These are phyloP conservation scores for Calephelis perditalis DNA, from an alignment of 2,888 invertebrate genomes.

Conservation along the genomic window DNA sequence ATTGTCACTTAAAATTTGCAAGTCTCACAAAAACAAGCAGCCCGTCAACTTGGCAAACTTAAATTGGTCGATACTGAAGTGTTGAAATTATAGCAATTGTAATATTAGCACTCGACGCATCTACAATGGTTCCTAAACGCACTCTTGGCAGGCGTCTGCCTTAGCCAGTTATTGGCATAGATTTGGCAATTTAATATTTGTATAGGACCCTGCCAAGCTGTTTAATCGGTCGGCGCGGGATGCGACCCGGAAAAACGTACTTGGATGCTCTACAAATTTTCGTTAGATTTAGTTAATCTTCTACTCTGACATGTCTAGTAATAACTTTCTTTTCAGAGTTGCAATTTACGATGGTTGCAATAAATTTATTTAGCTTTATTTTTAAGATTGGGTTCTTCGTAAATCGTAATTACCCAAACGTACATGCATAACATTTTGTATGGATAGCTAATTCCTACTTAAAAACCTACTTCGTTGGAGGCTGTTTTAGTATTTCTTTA, in stretches of 20 bases:
- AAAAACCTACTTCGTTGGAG: no score
- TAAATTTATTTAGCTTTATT: conserved; percentile 29
- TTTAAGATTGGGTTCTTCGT: no score
- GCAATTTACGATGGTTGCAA: conserved; percentile 28
- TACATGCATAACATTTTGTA: no score
- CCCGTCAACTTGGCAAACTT: conserved; percentile 5
- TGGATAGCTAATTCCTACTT: no score
- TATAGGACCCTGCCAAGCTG: conserved; percentile 62
- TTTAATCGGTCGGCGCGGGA: conserved; percentile 46
- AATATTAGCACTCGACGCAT: conserved; percentile 13
- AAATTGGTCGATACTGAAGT: conserved; percentile 10
- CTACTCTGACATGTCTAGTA: conserved; percentile 2
- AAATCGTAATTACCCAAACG: no score
- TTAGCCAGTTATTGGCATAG: conserved; percentile 63
- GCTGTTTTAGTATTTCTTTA: no score
- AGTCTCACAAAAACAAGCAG: neutral
- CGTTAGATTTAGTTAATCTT: conserved; percentile 18
- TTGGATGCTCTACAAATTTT: conserved; percentile 31
- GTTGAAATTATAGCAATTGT: conserved; percentile 1
- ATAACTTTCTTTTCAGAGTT: conserved; percentile 3
- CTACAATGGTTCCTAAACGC: conserved; percentile 40
- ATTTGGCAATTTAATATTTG: conserved; percentile 71
- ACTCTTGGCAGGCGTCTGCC: conserved; percentile 45
- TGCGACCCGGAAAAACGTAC: conserved; percentile 53
- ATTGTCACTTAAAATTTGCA: neutral